Evolutionary conservation across 2,113 vertebrate genomes (phyloP).

Genomic region (Ariopsis seemanni): DNA sequence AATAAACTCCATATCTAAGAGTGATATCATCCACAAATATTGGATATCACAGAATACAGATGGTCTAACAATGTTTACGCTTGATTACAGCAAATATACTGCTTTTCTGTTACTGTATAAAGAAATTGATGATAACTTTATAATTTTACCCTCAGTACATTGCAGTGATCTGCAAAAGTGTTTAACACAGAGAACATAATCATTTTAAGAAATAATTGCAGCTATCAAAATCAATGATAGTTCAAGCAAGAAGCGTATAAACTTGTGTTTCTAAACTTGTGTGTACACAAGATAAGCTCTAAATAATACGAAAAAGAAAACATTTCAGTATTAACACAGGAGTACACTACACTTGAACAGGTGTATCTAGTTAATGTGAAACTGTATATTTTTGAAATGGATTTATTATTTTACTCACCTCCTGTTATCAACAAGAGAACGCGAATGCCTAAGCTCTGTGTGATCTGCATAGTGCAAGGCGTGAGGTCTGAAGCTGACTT

Average conservation of each 20-base stretch:
- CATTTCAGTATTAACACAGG: neutral
- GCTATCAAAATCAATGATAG: neutral
- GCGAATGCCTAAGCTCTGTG: constrained; percentile 53
- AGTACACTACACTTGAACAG: neutral
- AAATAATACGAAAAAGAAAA: neutral
- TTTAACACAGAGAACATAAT: neutral
- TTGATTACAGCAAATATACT: neutral
- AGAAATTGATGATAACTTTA: neutral
- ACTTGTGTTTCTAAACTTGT: neutral
- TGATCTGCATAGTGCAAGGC: constrained; percentile 57
- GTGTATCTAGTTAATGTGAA: neutral
- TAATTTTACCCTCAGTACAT: neutral
- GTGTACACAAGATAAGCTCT: neutral
- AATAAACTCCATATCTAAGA: neutral
- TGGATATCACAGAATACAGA: neutral
- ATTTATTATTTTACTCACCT: constrained; percentile 60
- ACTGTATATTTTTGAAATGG: neutral
- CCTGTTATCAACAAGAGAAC: constrained; percentile 57
- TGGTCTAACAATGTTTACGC: neutral
- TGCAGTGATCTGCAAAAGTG: neutral
- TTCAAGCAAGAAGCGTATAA: neutral
- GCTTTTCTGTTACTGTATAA: neutral
- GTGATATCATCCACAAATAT: neutral
- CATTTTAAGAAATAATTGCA: neutral
- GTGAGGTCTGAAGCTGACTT: constrained; percentile 58